A percentile compares a stretch with the other conserved stretches of the same genome.
phyloP scores from a whole-genome alignment of 2,113 vertebrate genomes.

The Ancistrus triradiatus region DNA sequence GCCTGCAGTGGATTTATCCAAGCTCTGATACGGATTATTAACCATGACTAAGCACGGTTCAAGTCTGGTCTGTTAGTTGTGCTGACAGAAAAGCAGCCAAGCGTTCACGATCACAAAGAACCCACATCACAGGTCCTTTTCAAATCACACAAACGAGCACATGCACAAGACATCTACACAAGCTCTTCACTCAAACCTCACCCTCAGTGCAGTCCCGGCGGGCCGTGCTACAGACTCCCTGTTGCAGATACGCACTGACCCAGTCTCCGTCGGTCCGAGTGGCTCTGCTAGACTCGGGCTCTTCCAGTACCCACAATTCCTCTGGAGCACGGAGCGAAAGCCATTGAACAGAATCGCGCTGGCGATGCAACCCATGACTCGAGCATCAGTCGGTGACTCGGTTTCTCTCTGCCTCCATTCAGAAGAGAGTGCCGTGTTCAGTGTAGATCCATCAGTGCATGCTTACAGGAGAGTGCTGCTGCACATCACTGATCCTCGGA shows the following conservation, averaged over 20 bases:
- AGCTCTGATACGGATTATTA: no score
- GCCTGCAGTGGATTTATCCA: no score
- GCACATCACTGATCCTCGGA: conserved; percentile 32
- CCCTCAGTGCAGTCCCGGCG: conserved; percentile 72
- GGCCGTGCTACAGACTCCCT: conserved; percentile 80
- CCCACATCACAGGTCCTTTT: no score
- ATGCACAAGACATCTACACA: background rate
- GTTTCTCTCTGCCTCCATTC: conserved; percentile 40
- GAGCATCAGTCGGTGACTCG: conserved; percentile 58
- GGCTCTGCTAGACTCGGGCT: conserved; percentile 83
- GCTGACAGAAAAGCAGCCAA: no score
- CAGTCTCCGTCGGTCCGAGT: conserved; percentile 76
- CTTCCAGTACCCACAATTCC: conserved; percentile 87
- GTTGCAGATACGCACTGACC: conserved; percentile 65
- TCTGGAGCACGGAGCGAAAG: conserved; percentile 85
- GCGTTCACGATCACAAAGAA: no score
- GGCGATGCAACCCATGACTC: conserved; percentile 92
- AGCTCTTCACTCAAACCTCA: conserved; percentile 25
- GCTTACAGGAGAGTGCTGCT: conserved; percentile 18
- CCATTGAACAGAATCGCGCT: conserved; percentile 88
- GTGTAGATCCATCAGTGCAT: background rate
- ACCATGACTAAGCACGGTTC: no score
- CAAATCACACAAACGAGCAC: background rate
- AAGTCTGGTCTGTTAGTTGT: no score
- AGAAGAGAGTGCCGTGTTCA: conserved; percentile 1